Evolutionary conservation across 2,888 invertebrate genomes (phyloP).

Genomic region (Myopa testacea): DNA sequence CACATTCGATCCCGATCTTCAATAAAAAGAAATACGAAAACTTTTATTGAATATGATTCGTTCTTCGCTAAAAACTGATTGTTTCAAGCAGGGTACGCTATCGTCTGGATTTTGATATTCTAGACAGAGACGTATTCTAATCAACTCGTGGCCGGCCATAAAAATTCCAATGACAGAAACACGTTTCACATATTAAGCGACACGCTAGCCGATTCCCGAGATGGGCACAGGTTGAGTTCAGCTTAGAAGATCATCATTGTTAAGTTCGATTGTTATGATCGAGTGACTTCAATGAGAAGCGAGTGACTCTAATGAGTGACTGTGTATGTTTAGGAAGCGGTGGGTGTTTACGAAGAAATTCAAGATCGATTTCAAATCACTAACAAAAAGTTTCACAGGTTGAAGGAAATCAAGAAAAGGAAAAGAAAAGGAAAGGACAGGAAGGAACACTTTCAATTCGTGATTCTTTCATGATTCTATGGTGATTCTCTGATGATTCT

Average conservation of each 20-base stretch:
- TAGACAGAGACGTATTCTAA: conserved; percentile 15
- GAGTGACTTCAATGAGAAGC: no score
- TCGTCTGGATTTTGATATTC: background rate
- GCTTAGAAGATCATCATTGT: no score
- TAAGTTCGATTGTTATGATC: no score
- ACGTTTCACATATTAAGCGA: conserved; percentile 27
- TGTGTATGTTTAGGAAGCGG: no score
- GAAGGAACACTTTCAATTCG: background rate
- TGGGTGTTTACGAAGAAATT: no score
- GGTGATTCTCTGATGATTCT: no score
- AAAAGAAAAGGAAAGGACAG: background rate
- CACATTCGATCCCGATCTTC: background rate
- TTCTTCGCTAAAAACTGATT: background rate
- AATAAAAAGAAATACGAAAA: conserved; percentile 3
- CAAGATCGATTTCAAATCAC: no score
- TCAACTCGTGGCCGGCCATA: conserved; percentile 23
- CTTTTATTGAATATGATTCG: background rate
- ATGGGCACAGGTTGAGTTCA: no score
- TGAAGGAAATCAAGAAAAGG: background rate
- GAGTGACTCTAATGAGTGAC: no score
- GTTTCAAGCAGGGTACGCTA: no score
- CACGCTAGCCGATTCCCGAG: background rate
- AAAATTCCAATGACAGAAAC: conserved; percentile 23
- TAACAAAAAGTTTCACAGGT: no score
- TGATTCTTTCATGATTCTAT: no score